Conservation (phyloP, 2,888 invertebrate species). For the Acleris literana region DNA sequence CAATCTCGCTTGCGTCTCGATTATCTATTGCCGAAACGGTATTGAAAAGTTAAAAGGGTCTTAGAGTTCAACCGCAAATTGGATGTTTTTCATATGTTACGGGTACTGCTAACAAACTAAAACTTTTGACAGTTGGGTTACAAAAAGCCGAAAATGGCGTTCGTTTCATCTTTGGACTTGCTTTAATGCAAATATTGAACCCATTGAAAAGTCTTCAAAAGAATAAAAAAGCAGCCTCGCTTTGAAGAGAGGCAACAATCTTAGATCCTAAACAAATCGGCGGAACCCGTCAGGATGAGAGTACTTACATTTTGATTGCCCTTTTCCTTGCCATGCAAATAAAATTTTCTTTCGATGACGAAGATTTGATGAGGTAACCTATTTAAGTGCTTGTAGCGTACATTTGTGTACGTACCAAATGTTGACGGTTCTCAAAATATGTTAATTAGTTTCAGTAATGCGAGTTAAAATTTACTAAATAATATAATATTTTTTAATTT, state of each 20-base stretch:
- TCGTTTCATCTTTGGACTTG: neutral
- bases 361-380: constrained; percentile 26
- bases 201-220: constrained; percentile 36
- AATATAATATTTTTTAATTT: too few species aligned
- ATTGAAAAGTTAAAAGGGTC: too few species aligned
- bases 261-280: constrained; percentile 69
- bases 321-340: constrained; percentile 56
- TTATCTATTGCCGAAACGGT: neutral
- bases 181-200: constrained; percentile 28
- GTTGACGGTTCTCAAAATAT: neutral
- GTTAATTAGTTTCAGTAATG: neutral
- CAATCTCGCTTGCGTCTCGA: neutral
- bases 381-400: constrained; percentile 4
- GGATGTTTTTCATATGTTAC: too few species aligned
- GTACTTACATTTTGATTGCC: constrained; percentile 61
- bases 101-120: too few species aligned
- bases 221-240: constrained; percentile 37
- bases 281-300: constrained; percentile 50
- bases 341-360: constrained; percentile 48
- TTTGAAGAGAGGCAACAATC: constrained; percentile 33
- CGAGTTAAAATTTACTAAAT: neutral
- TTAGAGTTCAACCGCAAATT: too few species aligned
- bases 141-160: neutral
- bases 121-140: too few species aligned
- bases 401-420: constrained; percentile 2